Evolutionary conservation across 2,888 invertebrate species (phyloP).

Genomic region (Coenonympha arcania): DNA sequence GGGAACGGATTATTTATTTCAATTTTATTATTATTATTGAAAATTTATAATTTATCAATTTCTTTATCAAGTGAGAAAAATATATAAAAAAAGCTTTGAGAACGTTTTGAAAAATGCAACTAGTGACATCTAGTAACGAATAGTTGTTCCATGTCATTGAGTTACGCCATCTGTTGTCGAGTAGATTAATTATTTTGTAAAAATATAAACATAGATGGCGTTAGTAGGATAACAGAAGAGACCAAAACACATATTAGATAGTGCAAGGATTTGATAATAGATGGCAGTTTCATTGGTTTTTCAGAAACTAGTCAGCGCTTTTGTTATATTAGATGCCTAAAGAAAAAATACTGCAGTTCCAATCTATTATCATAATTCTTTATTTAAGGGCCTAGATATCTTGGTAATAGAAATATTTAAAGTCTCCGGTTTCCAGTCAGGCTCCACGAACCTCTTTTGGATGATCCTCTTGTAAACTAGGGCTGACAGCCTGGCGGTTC

Average conservation of each 20-base stretch:
- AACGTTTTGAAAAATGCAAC: not conserved
- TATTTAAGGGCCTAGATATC: conserved; percentile 26
- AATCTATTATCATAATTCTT: conserved; percentile 37
- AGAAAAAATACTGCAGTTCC: too few species aligned
- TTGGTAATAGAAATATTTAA: conserved; percentile 44
- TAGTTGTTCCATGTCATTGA: not conserved
- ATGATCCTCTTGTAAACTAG: conserved; percentile 66
- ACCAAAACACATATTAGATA: not conserved
- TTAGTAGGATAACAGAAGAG: not conserved
- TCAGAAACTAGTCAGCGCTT: not conserved
- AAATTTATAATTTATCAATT: too few species aligned
- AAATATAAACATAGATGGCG: not conserved
- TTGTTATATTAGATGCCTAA: not conserved
- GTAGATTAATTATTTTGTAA: not conserved
- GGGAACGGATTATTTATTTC: too few species aligned
- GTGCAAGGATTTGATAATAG: not conserved
- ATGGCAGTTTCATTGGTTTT: not conserved
- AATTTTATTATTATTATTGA: not conserved
- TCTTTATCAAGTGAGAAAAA: too few species aligned
- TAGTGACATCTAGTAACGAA: conserved; percentile 13
- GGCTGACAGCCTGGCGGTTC: conserved; percentile 77
- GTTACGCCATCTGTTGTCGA: conserved; percentile 1
- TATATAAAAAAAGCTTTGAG: too few species aligned
- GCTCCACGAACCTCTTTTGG: conserved; percentile 41
- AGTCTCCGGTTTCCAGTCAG: conserved; percentile 41